Evolutionary conservation across 2,797 vertebrate species (phyloP).

Genomic region (Trachops cirrhosus): DNA sequence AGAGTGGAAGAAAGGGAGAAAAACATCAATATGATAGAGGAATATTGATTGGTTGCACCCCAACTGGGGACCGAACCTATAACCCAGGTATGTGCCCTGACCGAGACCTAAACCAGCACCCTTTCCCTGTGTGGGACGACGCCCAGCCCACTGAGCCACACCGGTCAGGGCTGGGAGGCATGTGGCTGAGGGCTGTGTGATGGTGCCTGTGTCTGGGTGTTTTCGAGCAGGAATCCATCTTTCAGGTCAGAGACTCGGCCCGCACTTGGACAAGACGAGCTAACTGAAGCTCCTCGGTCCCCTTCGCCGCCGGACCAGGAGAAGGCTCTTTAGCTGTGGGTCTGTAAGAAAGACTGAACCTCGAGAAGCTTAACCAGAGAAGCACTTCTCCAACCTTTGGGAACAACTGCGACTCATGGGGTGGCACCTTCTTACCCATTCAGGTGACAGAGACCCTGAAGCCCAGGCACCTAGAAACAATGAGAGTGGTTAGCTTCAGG

Average conservation of each 20-base stretch:
- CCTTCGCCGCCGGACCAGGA: neutral
- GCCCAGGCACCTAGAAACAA: neutral
- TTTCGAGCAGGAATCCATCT: neutral
- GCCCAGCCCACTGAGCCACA: too few relatives aligned
- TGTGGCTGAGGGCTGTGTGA: neutral
- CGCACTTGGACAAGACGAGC: neutral
- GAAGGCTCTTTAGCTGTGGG: neutral
- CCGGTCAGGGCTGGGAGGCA: neutral
- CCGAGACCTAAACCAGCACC: too few relatives aligned
- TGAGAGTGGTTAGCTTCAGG: neutral
- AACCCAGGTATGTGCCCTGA: neutral
- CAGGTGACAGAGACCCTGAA: too few relatives aligned
- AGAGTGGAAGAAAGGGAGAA: too few relatives aligned
- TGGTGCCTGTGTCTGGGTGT: neutral
- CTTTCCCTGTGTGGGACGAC: too few relatives aligned
- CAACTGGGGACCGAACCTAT: neutral
- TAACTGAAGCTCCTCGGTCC: neutral
- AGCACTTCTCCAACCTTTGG: accelerated
- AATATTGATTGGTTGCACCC: too few relatives aligned
- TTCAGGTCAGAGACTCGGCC: neutral
- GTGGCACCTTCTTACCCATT: neutral
- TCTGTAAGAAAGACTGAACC: neutral
- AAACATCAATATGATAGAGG: too few relatives aligned
- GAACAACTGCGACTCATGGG: accelerated
- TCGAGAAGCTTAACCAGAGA: neutral